Base-by-base conservation (phyloP, 2,797 vertebrate species). In the Hephaestus fuliginosus region DNA sequence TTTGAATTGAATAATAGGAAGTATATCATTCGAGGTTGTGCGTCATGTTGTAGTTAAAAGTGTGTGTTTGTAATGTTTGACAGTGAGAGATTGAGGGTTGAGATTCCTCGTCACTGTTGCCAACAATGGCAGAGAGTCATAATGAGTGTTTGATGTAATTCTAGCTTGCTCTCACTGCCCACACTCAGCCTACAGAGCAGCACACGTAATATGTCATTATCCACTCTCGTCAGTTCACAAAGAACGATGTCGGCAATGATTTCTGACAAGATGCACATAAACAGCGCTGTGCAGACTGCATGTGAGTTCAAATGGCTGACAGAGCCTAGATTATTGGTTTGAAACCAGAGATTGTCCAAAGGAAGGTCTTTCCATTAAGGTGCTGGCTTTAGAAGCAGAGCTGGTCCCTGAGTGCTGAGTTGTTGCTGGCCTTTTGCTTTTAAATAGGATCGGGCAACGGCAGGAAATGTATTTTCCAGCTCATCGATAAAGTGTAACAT, bases 101-200 rank as follows among this genome's bases (percentile, higher is more conserved):
- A 62, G 43, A 63, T 65, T 57, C 25, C 14, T 61, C 76, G 20
- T 43, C 18, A 0, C 43, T 57, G 51, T 10, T 65, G 28, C 55
- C 74, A 20, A 75, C 57, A 48, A 22, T 20, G n/a, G 20, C 66
- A 51, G 49, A 46, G 48, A 74, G 57, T 46, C 60, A 58, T 55
- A 73, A 60, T 81, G 46, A 58, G 20, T 48, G 64, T 52, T 55
- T 52, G 62, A 61, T 36, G 51, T 70, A 36, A 67, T 58, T 70
- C 7, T 56, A 44, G 43, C 63, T 71, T 36, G 46, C 33, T 56
- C 43, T 30, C 18, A 39, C 28, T 72, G 67, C 68, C 75, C 64
- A 71, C 58, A 33, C 48, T 83, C 22, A 28, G 58, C n/a, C 28
- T 13, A 33, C 67, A 44, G 39, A 67, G 33, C 60, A 48, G 76